A percentile compares a stretch with the other conserved stretches of the same genome.
Evolutionary conservation across 2,797 vertebrate species (phyloP).

Genomic region (Scleropages formosus): DNA sequence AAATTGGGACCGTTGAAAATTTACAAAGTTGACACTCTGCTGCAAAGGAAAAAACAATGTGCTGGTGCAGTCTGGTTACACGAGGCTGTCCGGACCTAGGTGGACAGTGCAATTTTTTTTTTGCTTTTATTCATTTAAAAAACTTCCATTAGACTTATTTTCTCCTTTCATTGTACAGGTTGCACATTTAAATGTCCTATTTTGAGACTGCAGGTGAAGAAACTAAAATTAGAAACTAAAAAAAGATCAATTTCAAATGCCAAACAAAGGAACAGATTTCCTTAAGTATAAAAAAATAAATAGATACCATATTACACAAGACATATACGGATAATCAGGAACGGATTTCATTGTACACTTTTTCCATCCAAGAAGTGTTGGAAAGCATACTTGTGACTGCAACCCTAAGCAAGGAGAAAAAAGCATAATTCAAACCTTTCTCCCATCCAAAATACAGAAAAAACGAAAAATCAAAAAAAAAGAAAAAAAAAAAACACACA

Average conservation of each 20-base stretch:
- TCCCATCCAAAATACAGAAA: conserved; percentile 19
- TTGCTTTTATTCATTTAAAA: conserved; percentile 43
- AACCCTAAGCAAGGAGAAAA: conserved; percentile 35
- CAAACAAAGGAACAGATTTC: conserved; percentile 42
- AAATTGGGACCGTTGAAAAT: conserved; percentile 58
- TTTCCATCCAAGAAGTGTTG: conserved; percentile 34
- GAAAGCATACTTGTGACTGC: conserved; percentile 26
- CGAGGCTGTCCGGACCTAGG: conserved; percentile 33
- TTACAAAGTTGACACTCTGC: conserved; percentile 55
- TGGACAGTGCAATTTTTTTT: conserved; percentile 36
- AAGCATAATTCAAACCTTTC: conserved; percentile 33
- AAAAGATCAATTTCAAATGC: conserved; percentile 57
- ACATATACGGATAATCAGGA: conserved; percentile 44
- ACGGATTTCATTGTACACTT: conserved; percentile 46
- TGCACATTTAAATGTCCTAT: conserved; percentile 43
- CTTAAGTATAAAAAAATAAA: conserved; percentile 77
- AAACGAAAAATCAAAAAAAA: no score
- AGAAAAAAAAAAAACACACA: conserved; percentile 15
- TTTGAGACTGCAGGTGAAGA: conserved; percentile 45
- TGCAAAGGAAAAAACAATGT: conserved; percentile 43
- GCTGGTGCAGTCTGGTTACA: conserved; percentile 38
- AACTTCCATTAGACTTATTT: conserved; percentile 37
- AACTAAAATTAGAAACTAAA: conserved; percentile 38
- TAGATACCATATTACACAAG: conserved; percentile 67
- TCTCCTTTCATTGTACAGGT: conserved; percentile 41